These are phyloP conservation scores for Turritopsis dohrnii DNA, from an alignment of 30 jellyfish, hydroid and myxozoan genomes.

Conservation along the genomic window DNA sequence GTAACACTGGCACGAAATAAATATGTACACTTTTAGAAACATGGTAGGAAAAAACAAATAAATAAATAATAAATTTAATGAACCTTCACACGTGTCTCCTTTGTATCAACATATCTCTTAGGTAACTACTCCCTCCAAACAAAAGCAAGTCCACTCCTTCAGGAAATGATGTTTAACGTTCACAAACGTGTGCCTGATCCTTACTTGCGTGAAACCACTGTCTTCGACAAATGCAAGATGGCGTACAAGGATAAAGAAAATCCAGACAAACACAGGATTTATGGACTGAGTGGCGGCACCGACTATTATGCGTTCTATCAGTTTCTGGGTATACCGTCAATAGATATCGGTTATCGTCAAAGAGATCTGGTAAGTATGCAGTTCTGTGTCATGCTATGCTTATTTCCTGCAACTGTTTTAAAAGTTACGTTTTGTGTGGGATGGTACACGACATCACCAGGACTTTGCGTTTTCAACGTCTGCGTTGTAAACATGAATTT, in stretches of 20 bases:
- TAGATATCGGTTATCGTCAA: conserved; percentile 42
- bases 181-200: conserved; percentile 40
- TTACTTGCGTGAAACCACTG: neutral
- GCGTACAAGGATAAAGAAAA: neutral
- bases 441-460: no score
- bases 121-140: conserved; percentile 62
- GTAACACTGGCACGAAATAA: no score
- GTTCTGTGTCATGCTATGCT: no score
- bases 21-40: no score
- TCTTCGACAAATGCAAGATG: neutral
- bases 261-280: conserved; percentile 26
- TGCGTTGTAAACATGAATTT: no score
- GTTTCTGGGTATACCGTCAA: conserved; percentile 55
- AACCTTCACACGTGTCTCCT: no score
- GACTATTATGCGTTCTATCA: conserved; percentile 64
- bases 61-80: no score
- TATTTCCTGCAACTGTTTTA: no score
- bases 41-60: no score
- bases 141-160: conserved; percentile 59
- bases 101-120: no score
- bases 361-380: conserved; percentile 19
- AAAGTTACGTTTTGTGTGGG: no score
- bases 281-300: conserved; percentile 61
- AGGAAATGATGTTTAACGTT: conserved; percentile 32
- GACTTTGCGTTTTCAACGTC: no score